Evolutionary conservation across 2,888 invertebrate genomes (phyloP).

Genomic region (Leucophora obtusa): DNA sequence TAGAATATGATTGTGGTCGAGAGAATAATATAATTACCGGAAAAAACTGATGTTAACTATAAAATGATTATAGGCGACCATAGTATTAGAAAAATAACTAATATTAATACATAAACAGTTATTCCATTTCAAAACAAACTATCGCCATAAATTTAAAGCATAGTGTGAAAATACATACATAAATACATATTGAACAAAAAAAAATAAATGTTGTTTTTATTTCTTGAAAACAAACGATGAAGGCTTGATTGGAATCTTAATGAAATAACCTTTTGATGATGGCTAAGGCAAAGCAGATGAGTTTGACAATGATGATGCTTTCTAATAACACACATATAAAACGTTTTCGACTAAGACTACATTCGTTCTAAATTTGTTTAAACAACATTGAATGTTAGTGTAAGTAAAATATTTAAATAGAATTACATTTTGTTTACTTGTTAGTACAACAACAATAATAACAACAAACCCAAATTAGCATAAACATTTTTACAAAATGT

Average conservation of each 20-base stretch:
- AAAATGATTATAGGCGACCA: too few relatives aligned
- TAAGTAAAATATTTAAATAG: slow-evolving; percentile 59
- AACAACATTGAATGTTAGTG: slow-evolving; percentile 48
- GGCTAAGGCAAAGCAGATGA: background rate
- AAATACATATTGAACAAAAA: too few relatives aligned
- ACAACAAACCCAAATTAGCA: slow-evolving; percentile 45
- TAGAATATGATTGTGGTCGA: too few relatives aligned
- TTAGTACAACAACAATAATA: slow-evolving; percentile 3
- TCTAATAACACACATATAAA: background rate
- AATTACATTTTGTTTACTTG: slow-evolving; percentile 55
- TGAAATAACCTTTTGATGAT: slow-evolving; percentile 36
- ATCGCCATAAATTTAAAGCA: too few relatives aligned
- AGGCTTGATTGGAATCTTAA: slow-evolving; percentile 57
- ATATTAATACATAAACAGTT: too few relatives aligned
- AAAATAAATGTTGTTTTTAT: background rate
- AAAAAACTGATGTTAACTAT: too few relatives aligned
- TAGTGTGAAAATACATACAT: too few relatives aligned
- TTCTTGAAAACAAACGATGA: slow-evolving; percentile 33
- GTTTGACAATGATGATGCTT: slow-evolving; percentile 13
- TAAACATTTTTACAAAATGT: slow-evolving; percentile 43
- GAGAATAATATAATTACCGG: too few relatives aligned
- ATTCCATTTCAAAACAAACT: too few relatives aligned
- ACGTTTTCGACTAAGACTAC: background rate
- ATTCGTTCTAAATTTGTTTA: slow-evolving; percentile 25
- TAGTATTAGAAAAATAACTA: too few relatives aligned